phyloP scores from a whole-genome alignment of 2,113 vertebrate species.

The Tapirus terrestris region DNA sequence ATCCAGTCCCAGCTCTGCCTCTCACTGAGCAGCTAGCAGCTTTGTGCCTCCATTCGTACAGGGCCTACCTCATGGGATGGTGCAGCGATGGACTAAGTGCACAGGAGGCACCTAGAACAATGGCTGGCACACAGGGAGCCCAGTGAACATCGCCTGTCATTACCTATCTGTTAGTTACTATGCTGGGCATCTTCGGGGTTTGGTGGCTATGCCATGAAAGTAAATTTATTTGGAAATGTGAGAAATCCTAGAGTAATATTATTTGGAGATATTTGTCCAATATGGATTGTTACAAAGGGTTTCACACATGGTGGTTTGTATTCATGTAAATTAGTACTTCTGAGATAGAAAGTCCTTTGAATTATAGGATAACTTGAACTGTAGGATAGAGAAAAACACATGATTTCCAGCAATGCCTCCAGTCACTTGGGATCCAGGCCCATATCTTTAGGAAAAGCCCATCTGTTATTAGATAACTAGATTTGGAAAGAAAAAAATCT shows the following conservation, averaged over 20 bases:
- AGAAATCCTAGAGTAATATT: too few relatives aligned
- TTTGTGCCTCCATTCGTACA: background rate
- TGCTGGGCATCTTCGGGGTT: background rate
- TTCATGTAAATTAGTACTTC: background rate
- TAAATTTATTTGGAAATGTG: background rate
- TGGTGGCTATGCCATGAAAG: accelerated
- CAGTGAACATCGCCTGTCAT: accelerated
- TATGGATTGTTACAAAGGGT: background rate
- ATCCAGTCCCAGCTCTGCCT: background rate
- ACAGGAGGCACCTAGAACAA: accelerated
- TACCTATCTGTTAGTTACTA: background rate
- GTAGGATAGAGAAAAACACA: background rate
- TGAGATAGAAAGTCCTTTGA: slow-evolving; percentile 9
- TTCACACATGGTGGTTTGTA: background rate
- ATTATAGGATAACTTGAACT: background rate
- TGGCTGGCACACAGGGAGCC: background rate
- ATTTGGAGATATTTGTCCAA: background rate
- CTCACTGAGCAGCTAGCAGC: accelerated
- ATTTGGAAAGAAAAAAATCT: background rate
- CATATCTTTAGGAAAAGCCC: background rate
- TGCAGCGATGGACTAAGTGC: accelerated
- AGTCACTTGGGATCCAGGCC: background rate
- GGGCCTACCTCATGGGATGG: accelerated
- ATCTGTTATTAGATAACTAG: background rate
- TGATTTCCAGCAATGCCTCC: background rate